Conservation (phyloP, 53 echinoderm and acorn worm genomes). For the Astropecten irregularis region DNA sequence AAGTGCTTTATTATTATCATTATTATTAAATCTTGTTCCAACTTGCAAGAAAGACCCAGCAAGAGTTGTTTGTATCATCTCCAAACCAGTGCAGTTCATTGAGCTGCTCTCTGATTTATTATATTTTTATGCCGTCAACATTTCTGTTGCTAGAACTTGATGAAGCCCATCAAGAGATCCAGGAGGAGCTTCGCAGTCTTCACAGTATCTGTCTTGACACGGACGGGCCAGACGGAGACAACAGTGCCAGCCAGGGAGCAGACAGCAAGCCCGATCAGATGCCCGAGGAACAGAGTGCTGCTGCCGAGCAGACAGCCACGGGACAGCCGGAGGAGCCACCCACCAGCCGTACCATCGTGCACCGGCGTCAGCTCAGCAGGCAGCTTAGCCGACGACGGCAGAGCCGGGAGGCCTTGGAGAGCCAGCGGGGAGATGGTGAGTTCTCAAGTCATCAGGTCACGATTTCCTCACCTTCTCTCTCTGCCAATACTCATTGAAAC, state of each 20-base stretch:
- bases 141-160: background rate
- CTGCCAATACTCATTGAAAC: no score
- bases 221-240: background rate
- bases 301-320: no score
- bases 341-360: background rate
- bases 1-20: no score
- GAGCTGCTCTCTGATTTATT: no score
- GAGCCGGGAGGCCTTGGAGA: slow-evolving; percentile 4
- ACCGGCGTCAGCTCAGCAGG: slow-evolving; percentile 6
- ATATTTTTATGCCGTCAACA: no score
- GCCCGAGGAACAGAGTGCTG: background rate
- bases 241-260: background rate
- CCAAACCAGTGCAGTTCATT: no score
- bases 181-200: slow-evolving; percentile 31
- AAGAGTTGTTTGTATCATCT: no score
- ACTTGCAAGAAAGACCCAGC: no score
- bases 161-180: background rate
- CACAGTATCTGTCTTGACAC: slow-evolving; percentile 61
- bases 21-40: no score
- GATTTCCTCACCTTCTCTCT: no score
- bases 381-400: slow-evolving; percentile 9
- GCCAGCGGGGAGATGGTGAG: slow-evolving; percentile 1
- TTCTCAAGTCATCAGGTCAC: background rate
- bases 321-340: background rate
- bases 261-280: background rate